Evolutionary conservation across 2,888 invertebrate genomes (phyloP).

Genomic region (Hypolimnas misippus): DNA sequence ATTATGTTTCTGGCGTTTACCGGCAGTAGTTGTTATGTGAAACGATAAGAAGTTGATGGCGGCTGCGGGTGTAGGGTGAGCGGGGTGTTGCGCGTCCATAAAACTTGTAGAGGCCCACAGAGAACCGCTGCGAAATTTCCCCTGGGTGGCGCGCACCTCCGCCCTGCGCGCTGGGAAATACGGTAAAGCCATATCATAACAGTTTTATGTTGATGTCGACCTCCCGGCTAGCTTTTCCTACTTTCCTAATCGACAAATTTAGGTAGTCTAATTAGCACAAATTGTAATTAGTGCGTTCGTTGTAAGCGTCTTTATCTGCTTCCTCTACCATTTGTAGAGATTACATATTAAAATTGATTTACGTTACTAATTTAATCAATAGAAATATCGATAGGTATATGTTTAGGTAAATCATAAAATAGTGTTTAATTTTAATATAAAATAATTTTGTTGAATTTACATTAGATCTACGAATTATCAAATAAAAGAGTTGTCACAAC

Average conservation of each 20-base stretch:
- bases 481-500: constrained; percentile 9
- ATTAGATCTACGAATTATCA: not conserved
- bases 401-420: too few relatives aligned
- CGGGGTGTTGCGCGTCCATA: constrained; percentile 76
- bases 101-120: constrained; percentile 81
- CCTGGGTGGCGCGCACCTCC: constrained; percentile 65
- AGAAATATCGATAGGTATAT: too few relatives aligned
- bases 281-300: not conserved
- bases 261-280: constrained; percentile 27
- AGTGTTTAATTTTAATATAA: too few relatives aligned
- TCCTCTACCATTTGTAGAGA: too few relatives aligned
- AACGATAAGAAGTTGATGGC: constrained; percentile 75
- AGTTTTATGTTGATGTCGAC: constrained; percentile 83
- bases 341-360: too few relatives aligned
- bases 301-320: too few relatives aligned
- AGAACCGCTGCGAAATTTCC: constrained; percentile 82
- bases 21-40: constrained; percentile 60
- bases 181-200: constrained; percentile 83
- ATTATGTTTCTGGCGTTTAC: constrained; percentile 56
- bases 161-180: constrained; percentile 76
- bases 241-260: constrained; percentile 33
- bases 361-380: too few relatives aligned
- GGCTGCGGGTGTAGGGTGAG: constrained; percentile 44
- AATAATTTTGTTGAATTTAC: too few relatives aligned
- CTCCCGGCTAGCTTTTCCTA: constrained; percentile 57